These are phyloP conservation scores for Drosophila pegasa DNA, from an alignment of 2,888 invertebrate species.

Conservation along the genomic window DNA sequence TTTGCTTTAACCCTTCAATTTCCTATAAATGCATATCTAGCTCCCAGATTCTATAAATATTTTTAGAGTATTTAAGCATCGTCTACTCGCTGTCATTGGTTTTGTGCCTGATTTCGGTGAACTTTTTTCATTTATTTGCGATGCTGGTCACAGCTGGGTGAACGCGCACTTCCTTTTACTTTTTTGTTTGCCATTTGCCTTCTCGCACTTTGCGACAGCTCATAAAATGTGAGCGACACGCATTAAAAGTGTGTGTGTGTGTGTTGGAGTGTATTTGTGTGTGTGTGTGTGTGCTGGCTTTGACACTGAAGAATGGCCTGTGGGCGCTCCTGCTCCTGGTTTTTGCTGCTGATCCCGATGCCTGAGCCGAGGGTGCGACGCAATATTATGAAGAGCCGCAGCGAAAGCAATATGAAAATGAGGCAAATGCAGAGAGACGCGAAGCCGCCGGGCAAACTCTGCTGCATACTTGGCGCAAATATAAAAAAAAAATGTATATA, in stretches of 20 bases:
- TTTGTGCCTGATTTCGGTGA: constrained; percentile 57
- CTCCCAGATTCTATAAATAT: no score
- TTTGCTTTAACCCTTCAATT: no score
- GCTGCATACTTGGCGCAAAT: constrained; percentile 45
- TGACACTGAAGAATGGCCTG: constrained; percentile 78
- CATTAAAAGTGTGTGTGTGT: constrained; percentile 67
- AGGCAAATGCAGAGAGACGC: constrained; percentile 44
- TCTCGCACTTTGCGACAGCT: constrained; percentile 77
- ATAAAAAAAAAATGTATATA: constrained; percentile 26
- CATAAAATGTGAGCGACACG: constrained; percentile 80
- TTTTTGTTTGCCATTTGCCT: constrained; percentile 57
- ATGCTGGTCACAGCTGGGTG: constrained; percentile 77
- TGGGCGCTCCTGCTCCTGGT: constrained; percentile 40
- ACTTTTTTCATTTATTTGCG: constrained; percentile 76
- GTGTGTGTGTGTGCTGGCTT: constrained; percentile 48
- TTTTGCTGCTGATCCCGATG: constrained; percentile 18
- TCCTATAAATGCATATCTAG: no score
- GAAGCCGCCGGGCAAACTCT: constrained; percentile 40
- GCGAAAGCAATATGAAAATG: constrained; percentile 77
- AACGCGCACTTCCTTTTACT: constrained; percentile 68
- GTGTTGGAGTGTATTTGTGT: constrained; percentile 15
- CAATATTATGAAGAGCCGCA: constrained; percentile 69
- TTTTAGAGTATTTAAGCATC: background rate
- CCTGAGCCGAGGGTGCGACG: constrained; percentile 29
- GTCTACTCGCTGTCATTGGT: background rate